Evolutionary conservation across 2,113 vertebrate genomes (phyloP), one percentile per base, ranked within the genome.

Genomic region (Antigone vipio): DNA sequence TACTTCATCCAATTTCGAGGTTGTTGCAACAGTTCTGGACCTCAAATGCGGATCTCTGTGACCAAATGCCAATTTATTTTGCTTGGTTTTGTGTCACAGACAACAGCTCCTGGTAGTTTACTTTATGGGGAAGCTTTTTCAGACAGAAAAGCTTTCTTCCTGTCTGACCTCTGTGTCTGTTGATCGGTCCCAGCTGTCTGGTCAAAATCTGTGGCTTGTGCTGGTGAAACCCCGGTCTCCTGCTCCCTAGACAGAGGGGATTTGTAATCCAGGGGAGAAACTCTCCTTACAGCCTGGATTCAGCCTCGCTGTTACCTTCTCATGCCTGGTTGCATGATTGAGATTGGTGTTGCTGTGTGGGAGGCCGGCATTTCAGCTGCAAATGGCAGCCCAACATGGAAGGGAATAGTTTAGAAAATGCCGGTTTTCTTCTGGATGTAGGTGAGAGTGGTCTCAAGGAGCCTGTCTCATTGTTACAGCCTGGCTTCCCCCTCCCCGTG

Each of bases 101-200:
- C 80, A 59, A 24, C 67, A 87, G 67, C 60, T 95, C 60, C 47
- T 89, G 26, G 35, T 91, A 81, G 92, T 96, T 95, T 96, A 95
- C 75, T 91, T 89, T 77, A 88, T 23, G n/a, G 64, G 82, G 84
- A 95, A 86, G 63, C 53, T 80, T 92, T 86, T 93, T 66, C 58
- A 87, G 88, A 93, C 72, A 86, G 68, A 50, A 72, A 64, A 91
- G 44, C 30, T 76, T 84, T 85, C 74, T 95, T 97, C 83, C 52
- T 92, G 55, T 89, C 80, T 95, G 92, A 86, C 53, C 11, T 64
- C 50, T 69, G 30, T 44, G 66, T 75, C n/a, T 58, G 32, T 40
- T 60, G 88, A 96, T 87, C 1, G 3, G 27, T 93, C 78, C 81
- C 92, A 96, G 96, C 93, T 94, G 80, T 67, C n/a, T 71, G 38